A percentile compares a stretch with the other conserved stretches of the same genome.
Conservation (phyloP, 2,113 vertebrate genomes). For the Gila orcuttii region DNA sequence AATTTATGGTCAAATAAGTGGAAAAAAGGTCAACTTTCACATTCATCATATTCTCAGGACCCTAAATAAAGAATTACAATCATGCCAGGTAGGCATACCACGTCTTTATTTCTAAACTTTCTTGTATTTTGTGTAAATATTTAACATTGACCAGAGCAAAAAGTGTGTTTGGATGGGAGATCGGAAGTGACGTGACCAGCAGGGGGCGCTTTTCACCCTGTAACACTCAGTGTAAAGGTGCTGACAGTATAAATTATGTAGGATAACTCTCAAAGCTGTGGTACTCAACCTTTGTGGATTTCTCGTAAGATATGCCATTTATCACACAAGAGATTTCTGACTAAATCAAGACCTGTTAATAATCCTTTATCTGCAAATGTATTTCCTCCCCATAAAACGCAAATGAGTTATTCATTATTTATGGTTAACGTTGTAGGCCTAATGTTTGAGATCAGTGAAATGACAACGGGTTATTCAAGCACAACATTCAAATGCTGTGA, state of each 20-base stretch:
- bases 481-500: not conserved
- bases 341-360: not conserved
- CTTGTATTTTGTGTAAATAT: not conserved
- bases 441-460: not conserved
- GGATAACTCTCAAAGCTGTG: slow-evolving; percentile 3
- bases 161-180: not conserved
- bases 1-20: not conserved
- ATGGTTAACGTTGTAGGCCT: not conserved
- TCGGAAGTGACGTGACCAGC: not conserved
- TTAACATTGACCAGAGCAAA: not conserved
- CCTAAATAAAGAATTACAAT: not conserved
- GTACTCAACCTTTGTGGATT: not conserved
- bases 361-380: not conserved
- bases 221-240: not conserved
- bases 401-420: not conserved
- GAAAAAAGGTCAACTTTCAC: too few species aligned
- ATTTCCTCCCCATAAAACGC: not conserved
- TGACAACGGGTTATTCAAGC: not conserved
- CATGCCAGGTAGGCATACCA: not conserved
- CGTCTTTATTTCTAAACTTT: not conserved
- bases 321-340: not conserved
- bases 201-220: not conserved
- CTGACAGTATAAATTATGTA: slow-evolving; percentile 1
- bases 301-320: not conserved
- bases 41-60: not conserved